Evolutionary conservation across 2,113 vertebrate species (phyloP).

Genomic region (Agelaius tricolor): DNA sequence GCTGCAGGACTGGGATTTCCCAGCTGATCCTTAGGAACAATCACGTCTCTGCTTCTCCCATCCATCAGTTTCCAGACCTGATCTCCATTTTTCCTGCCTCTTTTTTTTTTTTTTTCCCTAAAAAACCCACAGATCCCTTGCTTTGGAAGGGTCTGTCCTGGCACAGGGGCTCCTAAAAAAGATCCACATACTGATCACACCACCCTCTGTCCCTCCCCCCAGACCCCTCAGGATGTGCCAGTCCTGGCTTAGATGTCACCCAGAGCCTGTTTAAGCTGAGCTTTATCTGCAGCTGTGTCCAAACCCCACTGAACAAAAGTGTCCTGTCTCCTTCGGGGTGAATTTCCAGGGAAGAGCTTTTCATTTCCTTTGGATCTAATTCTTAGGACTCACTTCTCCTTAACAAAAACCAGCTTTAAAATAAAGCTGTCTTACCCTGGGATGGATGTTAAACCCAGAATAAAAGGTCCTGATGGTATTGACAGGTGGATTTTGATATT

Average conservation of each 20-base stretch:
- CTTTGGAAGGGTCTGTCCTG: background rate
- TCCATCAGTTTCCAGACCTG: background rate
- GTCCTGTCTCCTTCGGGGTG: background rate
- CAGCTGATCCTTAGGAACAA: background rate
- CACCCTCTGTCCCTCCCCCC: background rate
- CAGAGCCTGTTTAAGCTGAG: background rate
- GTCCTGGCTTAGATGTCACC: background rate
- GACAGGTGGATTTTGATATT: slow-evolving; percentile 7
- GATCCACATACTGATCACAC: background rate
- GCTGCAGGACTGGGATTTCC: background rate
- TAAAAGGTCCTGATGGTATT: background rate
- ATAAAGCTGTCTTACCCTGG: background rate
- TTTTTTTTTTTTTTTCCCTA: background rate
- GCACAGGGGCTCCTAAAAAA: background rate
- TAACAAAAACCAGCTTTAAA: background rate
- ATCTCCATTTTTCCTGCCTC: background rate
- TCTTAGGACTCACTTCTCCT: background rate
- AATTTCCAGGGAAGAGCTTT: slow-evolving; percentile 15
- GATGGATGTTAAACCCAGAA: background rate
- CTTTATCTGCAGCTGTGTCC: background rate
- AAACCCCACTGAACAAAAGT: background rate
- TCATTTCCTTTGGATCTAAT: slow-evolving; percentile 10
- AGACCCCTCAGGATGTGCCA: background rate
- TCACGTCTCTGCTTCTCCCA: background rate
- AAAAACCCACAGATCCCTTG: background rate